Percentiles rank a stretch among this genome's conserved stretches.
Evolutionary conservation across 2,113 vertebrate species (phyloP).

Genomic region (Morone chrysops): DNA sequence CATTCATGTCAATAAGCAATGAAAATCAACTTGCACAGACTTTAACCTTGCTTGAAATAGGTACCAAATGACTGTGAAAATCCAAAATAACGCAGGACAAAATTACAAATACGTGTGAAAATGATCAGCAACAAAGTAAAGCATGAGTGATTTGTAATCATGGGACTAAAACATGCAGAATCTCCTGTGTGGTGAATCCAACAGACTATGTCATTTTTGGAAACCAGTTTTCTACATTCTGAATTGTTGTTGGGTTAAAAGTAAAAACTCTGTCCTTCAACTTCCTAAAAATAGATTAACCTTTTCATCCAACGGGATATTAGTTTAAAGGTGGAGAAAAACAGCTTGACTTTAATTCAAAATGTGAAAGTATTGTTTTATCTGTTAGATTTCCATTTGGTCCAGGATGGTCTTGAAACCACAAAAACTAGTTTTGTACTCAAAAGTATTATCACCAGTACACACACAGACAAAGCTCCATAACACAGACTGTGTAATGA

Average conservation of each 20-base stretch:
- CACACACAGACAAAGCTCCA: slow-evolving; percentile 5
- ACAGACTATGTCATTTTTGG: neutral
- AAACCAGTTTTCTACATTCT: neutral
- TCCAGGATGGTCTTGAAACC: slow-evolving; percentile 19
- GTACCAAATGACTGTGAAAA: neutral
- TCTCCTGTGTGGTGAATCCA: neutral
- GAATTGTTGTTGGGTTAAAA: neutral
- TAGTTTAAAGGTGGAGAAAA: neutral
- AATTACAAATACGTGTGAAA: neutral
- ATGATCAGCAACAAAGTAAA: neutral
- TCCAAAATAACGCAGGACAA: neutral
- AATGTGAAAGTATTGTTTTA: slow-evolving; percentile 16
- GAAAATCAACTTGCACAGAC: neutral
- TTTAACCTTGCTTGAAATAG: neutral
- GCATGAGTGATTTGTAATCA: neutral
- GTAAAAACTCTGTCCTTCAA: neutral
- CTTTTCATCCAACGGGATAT: neutral
- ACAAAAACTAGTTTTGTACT: slow-evolving; percentile 58
- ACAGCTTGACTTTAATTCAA: neutral
- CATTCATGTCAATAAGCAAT: neutral
- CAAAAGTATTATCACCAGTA: slow-evolving; percentile 33
- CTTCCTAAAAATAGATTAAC: neutral
- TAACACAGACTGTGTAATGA: slow-evolving; percentile 52
- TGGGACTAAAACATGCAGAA: neutral
- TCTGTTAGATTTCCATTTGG: neutral